Base-by-base conservation (phyloP, 1,140 invertebrate genomes). In the Drosophila kepulauana region DNA sequence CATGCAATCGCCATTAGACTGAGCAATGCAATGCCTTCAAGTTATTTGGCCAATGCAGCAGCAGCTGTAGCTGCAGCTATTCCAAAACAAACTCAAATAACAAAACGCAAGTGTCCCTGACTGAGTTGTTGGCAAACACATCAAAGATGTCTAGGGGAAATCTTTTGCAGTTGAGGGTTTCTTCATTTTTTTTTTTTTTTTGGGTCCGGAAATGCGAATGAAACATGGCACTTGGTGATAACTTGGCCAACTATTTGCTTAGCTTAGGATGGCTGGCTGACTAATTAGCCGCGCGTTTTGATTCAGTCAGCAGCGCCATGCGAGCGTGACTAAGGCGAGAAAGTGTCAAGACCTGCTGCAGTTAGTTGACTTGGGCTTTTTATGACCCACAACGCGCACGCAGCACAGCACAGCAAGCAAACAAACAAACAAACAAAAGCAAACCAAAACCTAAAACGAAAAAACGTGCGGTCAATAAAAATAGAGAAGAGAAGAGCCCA, bases 311-410 rank as follows among this genome's bases (percentile, higher is more conserved):
- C 28, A 45, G 10, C 28, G 38, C 25, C 59, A 51, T 28, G 16
- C 46, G 41, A 68, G 65, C 65, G 71, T 74, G 71, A 74, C 58
- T 75, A 43, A 57, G 33, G 58, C 59, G 72, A 69, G 66, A 75
- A 75, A 75, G 72, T 74, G 71, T 74, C 71, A 58, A 69, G 58
- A 63, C 43, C 57, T 43, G 45, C 49, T 43, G 45, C 49, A 25
- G 45, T 54, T 35, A 15, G 38, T 54, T 54, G 16, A 38, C 7
- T 38, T 10, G 35, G 35, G 35, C 58, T 61, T 78, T 79, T 72
- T 68, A 54, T 67, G 79, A 78, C 79, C 79, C 67, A 66, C 56
- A 61, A 13, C 41, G 41, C 20, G 20, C 20, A 25, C 20, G 11
- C 11, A 43, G 41, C 10, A 25, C 35, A 38, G 35, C 49, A 20